These are phyloP conservation scores for Trialeurodes vaporariorum DNA, from an alignment of 1,140 invertebrate genomes.

Conservation along the genomic window DNA sequence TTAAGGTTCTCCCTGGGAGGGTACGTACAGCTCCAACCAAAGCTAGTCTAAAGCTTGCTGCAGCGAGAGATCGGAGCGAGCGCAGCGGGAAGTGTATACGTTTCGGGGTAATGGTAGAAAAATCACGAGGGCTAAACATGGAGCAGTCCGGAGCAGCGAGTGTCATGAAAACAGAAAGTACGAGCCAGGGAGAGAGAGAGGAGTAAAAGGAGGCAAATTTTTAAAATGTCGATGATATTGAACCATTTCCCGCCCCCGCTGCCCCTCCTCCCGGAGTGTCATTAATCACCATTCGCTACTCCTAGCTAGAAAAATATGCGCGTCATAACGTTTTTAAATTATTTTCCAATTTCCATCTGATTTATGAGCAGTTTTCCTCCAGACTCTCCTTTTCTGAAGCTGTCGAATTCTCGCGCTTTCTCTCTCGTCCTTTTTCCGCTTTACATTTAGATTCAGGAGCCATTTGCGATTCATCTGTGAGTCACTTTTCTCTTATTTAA, in stretches of 20 bases:
- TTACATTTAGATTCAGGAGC: no score
- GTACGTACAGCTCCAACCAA: not conserved
- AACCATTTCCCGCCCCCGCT: no score
- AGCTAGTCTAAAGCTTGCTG: not conserved
- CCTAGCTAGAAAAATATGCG: not conserved
- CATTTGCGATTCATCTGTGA: no score
- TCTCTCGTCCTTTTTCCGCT: no score
- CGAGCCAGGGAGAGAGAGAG: not conserved
- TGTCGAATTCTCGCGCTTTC: no score
- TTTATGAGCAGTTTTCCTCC: not conserved
- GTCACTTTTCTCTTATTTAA: no score
- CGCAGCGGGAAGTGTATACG: not conserved
- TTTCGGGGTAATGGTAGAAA: not conserved
- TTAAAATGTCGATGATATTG: not conserved
- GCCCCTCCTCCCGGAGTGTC: not conserved
- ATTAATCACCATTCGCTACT: not conserved
- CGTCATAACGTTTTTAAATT: not conserved
- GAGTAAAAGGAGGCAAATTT: not conserved
- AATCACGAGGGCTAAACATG: not conserved
- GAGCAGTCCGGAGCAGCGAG: not conserved
- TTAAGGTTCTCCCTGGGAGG: no score
- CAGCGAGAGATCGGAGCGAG: not conserved
- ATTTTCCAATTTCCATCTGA: not conserved
- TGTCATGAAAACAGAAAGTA: not conserved
- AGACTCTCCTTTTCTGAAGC: no score